Evolutionary conservation across 2,113 vertebrate species (phyloP), one percentile per base, ranked within the genome.

Genomic region (Psilopsiagon aymara): DNA sequence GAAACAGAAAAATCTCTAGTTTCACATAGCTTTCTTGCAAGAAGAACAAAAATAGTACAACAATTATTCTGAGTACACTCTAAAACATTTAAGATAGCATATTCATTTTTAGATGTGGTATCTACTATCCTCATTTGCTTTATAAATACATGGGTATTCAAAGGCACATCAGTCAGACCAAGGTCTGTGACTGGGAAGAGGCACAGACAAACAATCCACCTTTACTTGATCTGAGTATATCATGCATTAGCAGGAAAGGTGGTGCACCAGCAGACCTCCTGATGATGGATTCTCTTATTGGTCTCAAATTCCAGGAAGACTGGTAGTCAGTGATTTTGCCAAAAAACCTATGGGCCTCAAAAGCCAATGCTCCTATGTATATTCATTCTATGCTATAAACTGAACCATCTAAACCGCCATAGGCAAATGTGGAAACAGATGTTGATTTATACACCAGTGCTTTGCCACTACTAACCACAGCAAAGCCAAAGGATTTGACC

Each of bases 201-300:
- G 19, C 29, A 37, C 0, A 1, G 60, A 29, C 6, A 7, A 44
- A 55, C 2, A 3, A 19, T 9, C 4, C 60, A 82, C 14, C 25
- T 53, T 39, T 18, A 23, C 14, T 27, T 8, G 6, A 7, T 28
- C 41, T 12, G 20, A 29, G 19, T 33, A 53, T 64, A 24, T 37
- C 9, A 0, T 2, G 17, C 4, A 6, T 28, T 6, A 25, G 13
- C 17, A 79, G 62, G 8, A 67, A 66, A 81, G 14, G 17, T 43
- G 69, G 59, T 53, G 28, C 25, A 37, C 12, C 35, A 74, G 41
- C 46, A 31, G 1, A 75, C 31, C 10, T 39, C 78, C 78, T 75
- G 29, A 29, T 27, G 49, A n/a, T 33, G 31, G 46, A 27, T 52
- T 11, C 57, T 70, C 37, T 63, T 16, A 53, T 63, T 1, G 0